Percentiles rank a stretch among this genome's conserved stretches.
phyloP scores from a whole-genome alignment of 2,888 invertebrate genomes.

The Periphyllus acericola region DNA sequence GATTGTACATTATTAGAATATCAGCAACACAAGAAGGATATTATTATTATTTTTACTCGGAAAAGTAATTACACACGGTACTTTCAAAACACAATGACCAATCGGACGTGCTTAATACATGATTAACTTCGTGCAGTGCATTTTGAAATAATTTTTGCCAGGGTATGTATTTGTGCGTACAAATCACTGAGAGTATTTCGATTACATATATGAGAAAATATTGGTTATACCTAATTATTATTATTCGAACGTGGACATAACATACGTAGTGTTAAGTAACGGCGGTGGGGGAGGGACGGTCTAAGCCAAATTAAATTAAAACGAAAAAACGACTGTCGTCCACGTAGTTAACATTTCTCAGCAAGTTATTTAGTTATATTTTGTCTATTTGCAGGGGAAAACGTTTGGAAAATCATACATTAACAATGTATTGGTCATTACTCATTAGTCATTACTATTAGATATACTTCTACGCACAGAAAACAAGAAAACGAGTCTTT shows the following conservation, averaged over 20 bases:
- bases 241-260: not conserved
- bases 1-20: not conserved
- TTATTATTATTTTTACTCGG: not conserved
- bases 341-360: no score
- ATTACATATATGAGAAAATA: not conserved
- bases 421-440: no score
- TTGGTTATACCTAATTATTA: not conserved
- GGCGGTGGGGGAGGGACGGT: not conserved
- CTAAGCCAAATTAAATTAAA: not conserved
- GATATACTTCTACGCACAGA: no score
- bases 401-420: no score
- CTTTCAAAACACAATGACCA: not conserved
- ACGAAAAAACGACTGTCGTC: not conserved
- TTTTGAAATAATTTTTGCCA: not conserved
- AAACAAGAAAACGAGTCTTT: no score
- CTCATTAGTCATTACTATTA: no score
- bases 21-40: not conserved
- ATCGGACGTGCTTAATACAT: not conserved
- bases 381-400: no score
- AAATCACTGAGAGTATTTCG: not conserved
- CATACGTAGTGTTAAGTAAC: not conserved
- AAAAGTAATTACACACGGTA: not conserved
- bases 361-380: no score
- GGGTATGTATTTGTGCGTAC: not conserved
- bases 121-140: not conserved